Conservation (phyloP, 2,797 vertebrate genomes). For the Myotis planiceps region DNA sequence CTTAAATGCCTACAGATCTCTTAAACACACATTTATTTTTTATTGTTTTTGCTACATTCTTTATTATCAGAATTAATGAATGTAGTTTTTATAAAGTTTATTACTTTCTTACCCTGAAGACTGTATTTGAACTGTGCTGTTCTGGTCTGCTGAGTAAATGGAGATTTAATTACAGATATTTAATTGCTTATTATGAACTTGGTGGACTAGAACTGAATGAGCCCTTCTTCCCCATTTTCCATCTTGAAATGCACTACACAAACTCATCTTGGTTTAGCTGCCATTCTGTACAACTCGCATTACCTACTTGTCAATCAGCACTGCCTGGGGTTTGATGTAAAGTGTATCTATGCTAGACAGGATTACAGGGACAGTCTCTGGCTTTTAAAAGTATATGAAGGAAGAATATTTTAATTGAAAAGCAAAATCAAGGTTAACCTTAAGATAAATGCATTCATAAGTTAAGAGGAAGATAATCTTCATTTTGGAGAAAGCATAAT, state of each 20-base stretch:
- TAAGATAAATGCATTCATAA: constrained; percentile 10
- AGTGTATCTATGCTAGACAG: neutral
- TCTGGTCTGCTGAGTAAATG: constrained; percentile 75
- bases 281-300: neutral
- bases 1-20: constrained; percentile 77
- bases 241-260: constrained; percentile 22
- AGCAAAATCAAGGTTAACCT: neutral
- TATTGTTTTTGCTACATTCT: constrained; percentile 80
- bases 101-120: constrained; percentile 70
- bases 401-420: constrained; percentile 4
- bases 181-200: constrained; percentile 78
- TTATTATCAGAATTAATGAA: constrained; percentile 81
- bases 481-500: neutral
- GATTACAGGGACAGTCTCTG: neutral
- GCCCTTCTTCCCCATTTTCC: constrained; percentile 64
- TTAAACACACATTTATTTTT: constrained; percentile 78
- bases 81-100: constrained; percentile 75
- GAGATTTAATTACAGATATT: constrained; percentile 82
- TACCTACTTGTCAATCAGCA: neutral
- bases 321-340: neutral
- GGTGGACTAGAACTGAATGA: constrained; percentile 70
- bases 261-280: neutral
- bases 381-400: neutral
- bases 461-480: neutral
- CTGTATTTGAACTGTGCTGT: constrained; percentile 67